Percentiles rank a stretch among this genome's conserved stretches.
phyloP scores from a whole-genome alignment of 2,888 invertebrate genomes.

The Pachliopta kotzebuea region DNA sequence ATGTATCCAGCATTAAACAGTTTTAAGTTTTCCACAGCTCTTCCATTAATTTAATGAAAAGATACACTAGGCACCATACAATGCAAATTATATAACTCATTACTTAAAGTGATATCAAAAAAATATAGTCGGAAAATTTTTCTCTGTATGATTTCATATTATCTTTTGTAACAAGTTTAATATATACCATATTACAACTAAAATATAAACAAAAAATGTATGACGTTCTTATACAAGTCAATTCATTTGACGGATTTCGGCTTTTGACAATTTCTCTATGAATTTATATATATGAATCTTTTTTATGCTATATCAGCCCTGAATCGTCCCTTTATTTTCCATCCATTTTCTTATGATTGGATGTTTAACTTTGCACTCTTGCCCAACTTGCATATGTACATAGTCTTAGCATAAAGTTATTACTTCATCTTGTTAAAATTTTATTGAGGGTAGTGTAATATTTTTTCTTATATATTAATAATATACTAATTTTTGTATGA shows the following conservation, averaged over 20 bases:
- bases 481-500: conserved; percentile 13
- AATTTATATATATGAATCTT: conserved; percentile 38
- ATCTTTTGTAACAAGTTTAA: no score
- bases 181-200: no score
- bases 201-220: no score
- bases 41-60: conserved; percentile 58
- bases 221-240: conserved; percentile 43
- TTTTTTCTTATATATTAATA: conserved; percentile 35
- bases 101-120: no score
- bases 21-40: conserved; percentile 62
- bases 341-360: conserved; percentile 68
- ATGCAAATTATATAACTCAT: no score
- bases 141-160: no score
- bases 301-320: conserved; percentile 48
- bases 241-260: conserved; percentile 50
- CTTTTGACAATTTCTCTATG: conserved; percentile 47
- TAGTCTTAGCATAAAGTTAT: conserved; percentile 62
- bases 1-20: conserved; percentile 49
- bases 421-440: conserved; percentile 71
- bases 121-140: no score
- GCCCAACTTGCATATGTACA: conserved; percentile 73
- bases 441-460: conserved; percentile 65
- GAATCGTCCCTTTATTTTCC: conserved; percentile 72
- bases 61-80: no score
- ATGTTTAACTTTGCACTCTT: conserved; percentile 68